Percentiles rank a stretch among this genome's conserved stretches.
Evolutionary conservation across 35 echinoderm and acorn worm species (phyloP).

Genomic region (Strongylocentrotus purpuratus): DNA sequence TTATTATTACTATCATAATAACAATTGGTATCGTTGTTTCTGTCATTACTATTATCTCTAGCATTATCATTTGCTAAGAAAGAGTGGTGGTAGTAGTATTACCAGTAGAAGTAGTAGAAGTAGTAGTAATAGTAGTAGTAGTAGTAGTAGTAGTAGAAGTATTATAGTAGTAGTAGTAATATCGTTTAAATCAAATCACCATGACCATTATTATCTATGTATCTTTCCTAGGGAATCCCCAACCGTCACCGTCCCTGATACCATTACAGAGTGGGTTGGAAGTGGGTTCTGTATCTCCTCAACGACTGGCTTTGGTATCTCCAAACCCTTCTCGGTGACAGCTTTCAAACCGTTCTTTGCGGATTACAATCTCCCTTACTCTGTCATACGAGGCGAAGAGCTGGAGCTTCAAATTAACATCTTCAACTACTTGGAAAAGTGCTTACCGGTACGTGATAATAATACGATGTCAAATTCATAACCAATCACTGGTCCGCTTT

Average conservation of each 20-base stretch:
- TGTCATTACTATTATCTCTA: no score
- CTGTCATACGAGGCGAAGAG: slow-evolving; percentile 63
- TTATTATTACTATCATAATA: no score
- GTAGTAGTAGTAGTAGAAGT: no score
- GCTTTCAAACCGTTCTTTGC: slow-evolving; percentile 69
- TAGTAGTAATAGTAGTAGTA: no score
- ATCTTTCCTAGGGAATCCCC: background rate
- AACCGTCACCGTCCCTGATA: slow-evolving; percentile 52
- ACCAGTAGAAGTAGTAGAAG: no score
- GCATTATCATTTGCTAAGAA: no score
- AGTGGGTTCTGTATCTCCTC: slow-evolving; percentile 54
- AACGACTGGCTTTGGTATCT: slow-evolving; percentile 52
- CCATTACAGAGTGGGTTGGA: slow-evolving; percentile 61
- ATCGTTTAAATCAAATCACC: no score
- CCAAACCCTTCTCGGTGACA: slow-evolving; percentile 41
- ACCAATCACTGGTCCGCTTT: no score
- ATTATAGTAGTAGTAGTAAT: no score
- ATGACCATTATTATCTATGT: background rate
- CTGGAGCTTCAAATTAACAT: slow-evolving; percentile 42
- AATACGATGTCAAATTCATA: no score
- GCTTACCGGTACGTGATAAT: slow-evolving; percentile 53
- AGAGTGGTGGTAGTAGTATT: no score
- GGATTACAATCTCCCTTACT: slow-evolving; percentile 58
- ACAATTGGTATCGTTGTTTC: no score
- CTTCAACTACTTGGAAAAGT: slow-evolving; percentile 59